Percentiles rank a stretch among this genome's conserved stretches.
Evolutionary conservation across 1,140 invertebrate species (phyloP).

Genomic region (Lepidurus packardi): DNA sequence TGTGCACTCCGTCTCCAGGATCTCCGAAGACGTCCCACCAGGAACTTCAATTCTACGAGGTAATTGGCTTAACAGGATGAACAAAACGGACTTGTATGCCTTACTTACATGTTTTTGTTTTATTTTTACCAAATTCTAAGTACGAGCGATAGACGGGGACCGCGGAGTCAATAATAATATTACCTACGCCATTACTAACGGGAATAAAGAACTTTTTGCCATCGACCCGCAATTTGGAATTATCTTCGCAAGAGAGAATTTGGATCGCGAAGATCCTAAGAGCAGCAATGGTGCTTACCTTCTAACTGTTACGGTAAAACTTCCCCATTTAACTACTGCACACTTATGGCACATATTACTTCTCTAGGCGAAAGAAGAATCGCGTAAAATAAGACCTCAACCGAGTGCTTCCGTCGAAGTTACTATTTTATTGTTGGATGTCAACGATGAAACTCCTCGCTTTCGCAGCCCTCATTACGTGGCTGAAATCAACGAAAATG

Average conservation of each 20-base stretch:
- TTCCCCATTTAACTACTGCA: neutral
- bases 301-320: conserved; percentile 65
- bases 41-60: conserved; percentile 75
- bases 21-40: conserved; percentile 74
- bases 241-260: conserved; percentile 64
- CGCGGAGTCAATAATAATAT: conserved; percentile 84
- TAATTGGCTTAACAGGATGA: conserved; percentile 40
- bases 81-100: neutral
- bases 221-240: conserved; percentile 74
- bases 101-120: conserved; percentile 28
- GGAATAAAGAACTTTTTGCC: conserved; percentile 61
- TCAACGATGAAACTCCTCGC: conserved; percentile 86
- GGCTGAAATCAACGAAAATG: conserved; percentile 86
- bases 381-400: conserved; percentile 54
- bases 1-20: conserved; percentile 75
- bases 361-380: conserved; percentile 61
- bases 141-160: conserved; percentile 86
- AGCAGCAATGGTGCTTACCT: conserved; percentile 79
- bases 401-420: conserved; percentile 79
- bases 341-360: conserved; percentile 30
- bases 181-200: conserved; percentile 69
- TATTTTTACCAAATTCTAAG: conserved; percentile 47
- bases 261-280: conserved; percentile 76
- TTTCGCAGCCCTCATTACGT: conserved; percentile 72
- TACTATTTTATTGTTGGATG: conserved; percentile 85